Evolutionary conservation across 2,888 invertebrate species (phyloP), one percentile per base, ranked within the genome.

Genomic region (Alloscopus bannaensis): DNA sequence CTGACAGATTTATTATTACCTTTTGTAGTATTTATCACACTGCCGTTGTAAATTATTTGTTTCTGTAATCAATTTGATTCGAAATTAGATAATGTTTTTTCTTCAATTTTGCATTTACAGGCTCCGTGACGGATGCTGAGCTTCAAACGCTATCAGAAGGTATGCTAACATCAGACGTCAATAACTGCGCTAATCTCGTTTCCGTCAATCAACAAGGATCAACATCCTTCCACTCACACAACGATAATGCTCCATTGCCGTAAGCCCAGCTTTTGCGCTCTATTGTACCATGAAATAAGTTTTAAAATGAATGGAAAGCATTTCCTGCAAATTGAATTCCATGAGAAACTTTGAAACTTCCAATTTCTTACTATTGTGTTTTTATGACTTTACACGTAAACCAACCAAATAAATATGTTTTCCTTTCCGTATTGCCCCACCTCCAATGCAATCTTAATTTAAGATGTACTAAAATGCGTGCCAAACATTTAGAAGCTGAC

Each of bases 231-330:
- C 91, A 91, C 62, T 93, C 92, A 18, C 89, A 89, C 68, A 90
- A 89, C 16, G 95, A 95, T 87, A 92, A 93, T 88, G 94, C 95
- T 6, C 92, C 94, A 28, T 88, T 90, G 85, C 93, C 93, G 95
- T 95, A 90, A 92, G 93, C 59, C 13, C 22, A 73, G n/a, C n/a
- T n/a, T n/a, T n/a, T n/a, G n/a, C n/a, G n/a, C n/a, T n/a, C n/a
- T n/a, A n/a, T n/a, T n/a, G n/a, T n/a, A n/a, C n/a, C n/a, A n/a
- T n/a, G n/a, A n/a, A n/a, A n/a, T n/a, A n/a, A n/a, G n/a, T n/a
- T n/a, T n/a, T n/a, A n/a, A n/a, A n/a, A n/a, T n/a, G n/a, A n/a
- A n/a, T n/a, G n/a, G n/a, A n/a, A n/a, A n/a, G n/a, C n/a, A n/a
- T n/a, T n/a, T n/a, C n/a, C n/a, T n/a, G n/a, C n/a, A n/a, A n/a